Percentiles rank a stretch among this genome's conserved stretches.
Conservation (phyloP, 2,888 invertebrate species). For the Parthenolecanium corni region DNA sequence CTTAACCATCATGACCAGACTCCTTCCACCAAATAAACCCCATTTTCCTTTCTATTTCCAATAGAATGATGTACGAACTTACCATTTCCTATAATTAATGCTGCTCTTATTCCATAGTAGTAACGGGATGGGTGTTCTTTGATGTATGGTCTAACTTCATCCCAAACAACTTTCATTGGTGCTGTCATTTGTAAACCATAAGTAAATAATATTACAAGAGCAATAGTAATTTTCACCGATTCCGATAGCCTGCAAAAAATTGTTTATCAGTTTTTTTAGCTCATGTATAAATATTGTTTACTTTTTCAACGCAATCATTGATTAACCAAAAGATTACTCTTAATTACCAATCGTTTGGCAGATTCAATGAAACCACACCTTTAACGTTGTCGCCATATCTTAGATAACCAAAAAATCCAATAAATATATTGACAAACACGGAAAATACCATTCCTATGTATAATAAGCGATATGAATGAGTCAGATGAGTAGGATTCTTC, state of each 20-base stretch:
- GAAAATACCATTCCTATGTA: conserved; percentile 44
- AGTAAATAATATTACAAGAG: conserved; percentile 75
- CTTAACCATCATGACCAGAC: too few species aligned
- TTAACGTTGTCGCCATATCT: conserved; percentile 42
- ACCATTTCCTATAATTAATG: conserved; percentile 33
- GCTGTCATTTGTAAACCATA: conserved; percentile 90
- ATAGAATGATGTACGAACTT: too few species aligned
- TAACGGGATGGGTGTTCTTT: conserved; percentile 29
- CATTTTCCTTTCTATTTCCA: too few species aligned
- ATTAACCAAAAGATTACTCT: neutral
- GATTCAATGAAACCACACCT: conserved; percentile 45
- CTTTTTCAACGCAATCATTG: neutral
- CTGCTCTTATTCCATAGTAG: conserved; percentile 34
- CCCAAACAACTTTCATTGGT: conserved; percentile 81
- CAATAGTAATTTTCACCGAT: conserved; percentile 70
- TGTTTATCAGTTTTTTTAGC: neutral
- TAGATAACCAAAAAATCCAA: conserved; percentile 47
- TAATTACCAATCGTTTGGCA: conserved; percentile 37
- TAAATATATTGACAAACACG: conserved; percentile 41
- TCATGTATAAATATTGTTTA: neutral
- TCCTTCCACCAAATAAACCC: too few species aligned
- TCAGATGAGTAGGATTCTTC: conserved; percentile 42
- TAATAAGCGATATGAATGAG: conserved; percentile 43
- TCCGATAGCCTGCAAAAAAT: conserved; percentile 46
- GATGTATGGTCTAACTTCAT: conserved; percentile 45